Percentiles rank a stretch among this genome's conserved stretches.
These are phyloP conservation scores for Zele albiditarsus DNA, from an alignment of 2,888 invertebrate genomes.

Conservation along the genomic window DNA sequence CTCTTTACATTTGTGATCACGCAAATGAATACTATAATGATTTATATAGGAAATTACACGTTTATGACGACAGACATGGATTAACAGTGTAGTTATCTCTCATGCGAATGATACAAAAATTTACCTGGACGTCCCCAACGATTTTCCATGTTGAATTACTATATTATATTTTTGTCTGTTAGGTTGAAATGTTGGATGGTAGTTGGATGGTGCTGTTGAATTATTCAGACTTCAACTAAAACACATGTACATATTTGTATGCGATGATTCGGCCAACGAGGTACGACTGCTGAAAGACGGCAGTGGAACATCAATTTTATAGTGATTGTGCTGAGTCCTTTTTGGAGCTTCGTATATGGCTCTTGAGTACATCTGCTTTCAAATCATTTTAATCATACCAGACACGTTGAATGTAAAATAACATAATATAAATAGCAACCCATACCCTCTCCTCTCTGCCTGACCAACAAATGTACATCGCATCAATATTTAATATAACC, in stretches of 20 bases:
- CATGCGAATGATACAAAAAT: background rate
- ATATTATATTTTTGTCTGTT: background rate
- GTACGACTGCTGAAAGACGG: background rate
- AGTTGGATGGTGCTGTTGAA: no score
- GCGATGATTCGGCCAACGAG: background rate
- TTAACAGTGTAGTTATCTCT: no score
- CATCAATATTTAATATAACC: no score
- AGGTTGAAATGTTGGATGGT: no score
- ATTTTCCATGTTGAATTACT: constrained; percentile 45
- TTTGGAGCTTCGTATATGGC: background rate
- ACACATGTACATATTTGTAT: no score
- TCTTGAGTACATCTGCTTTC: constrained; percentile 29
- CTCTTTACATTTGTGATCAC: no score
- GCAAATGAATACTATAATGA: no score
- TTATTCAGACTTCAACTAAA: no score
- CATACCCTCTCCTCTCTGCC: no score
- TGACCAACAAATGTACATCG: no score
- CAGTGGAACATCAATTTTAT: background rate
- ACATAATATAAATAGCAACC: constrained; percentile 9
- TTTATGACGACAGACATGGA: no score
- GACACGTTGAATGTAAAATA: background rate
- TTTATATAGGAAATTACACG: no score
- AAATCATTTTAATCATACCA: constrained; percentile 20
- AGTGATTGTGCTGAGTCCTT: background rate
- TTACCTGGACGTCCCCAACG: constrained; percentile 50